Base-by-base conservation (phyloP, 2,113 vertebrate genomes). In the Petaurus breviceps region DNA sequence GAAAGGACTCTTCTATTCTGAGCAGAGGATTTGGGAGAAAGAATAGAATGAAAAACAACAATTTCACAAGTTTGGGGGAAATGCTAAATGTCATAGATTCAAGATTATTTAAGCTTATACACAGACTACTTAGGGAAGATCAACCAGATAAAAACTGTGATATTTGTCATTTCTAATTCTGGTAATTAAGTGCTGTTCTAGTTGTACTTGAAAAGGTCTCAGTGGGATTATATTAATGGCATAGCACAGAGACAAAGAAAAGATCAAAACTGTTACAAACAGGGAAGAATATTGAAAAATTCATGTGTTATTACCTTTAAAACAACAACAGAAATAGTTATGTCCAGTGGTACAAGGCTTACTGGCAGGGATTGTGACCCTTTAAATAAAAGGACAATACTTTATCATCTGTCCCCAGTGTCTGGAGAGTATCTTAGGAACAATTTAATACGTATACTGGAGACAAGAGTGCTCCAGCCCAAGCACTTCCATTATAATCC, bases 121-220 rank as follows among this genome's bases (percentile, higher is more conserved):
- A 97, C 97, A 98, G 97, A 97, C 91, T 97, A 96, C 97, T 98
- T 98, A 97, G 96, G 97, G 96, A 97, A 98, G 98, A 98, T 98
- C 97, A 98, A 97, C 98, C 3, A n/a, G 97, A 98, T 98, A 98
- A 98, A 99, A 98, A 98, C 91, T 93, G 96, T 98, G 98, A 98
- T 99, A 98, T 99, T 99, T 99, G 98, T 99, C 97, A 98, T 98
- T 98, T 98, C 95, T 98, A 98, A 98, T 98, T 99, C 98, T 55
- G 22, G 97, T 99, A 99, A 99, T 99, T 98, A 99, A 99, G 98
- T 98, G 98, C 97, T 98, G 96, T 97, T 98, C 97, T 98, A 97
- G 50, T 98, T 98, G 98, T 98, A 98, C 98, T 99, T 98, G 98
- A 98, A 98, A 97, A 98, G 92, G 97, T 97, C 98, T 98, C 98